A percentile compares a stretch with the other conserved stretches of the same genome.
phyloP scores from a whole-genome alignment of 2,888 invertebrate genomes.

The Eilema depressum region DNA sequence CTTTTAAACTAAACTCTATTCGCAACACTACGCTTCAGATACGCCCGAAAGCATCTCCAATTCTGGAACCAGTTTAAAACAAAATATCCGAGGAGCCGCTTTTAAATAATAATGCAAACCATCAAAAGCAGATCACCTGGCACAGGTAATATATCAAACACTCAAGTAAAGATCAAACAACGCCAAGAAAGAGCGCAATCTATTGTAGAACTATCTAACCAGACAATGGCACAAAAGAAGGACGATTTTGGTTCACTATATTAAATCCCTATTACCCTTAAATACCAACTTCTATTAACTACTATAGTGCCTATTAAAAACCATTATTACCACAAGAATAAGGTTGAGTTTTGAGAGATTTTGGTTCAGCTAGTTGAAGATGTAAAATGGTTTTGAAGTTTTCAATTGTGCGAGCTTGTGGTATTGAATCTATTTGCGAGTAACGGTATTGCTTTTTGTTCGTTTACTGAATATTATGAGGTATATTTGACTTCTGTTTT shows the following conservation, averaged over 20 bases:
- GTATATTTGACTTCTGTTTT: constrained; percentile 5
- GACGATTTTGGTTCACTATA: constrained; percentile 81
- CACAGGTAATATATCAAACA: constrained; percentile 41
- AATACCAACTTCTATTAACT: constrained; percentile 37
- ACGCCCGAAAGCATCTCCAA: background rate
- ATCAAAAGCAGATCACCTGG: constrained; percentile 35
- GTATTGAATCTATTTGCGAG: constrained; percentile 59
- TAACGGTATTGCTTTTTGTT: constrained; percentile 54
- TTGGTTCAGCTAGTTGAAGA: constrained; percentile 21
- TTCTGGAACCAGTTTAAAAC: background rate
- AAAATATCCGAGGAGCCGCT: background rate
- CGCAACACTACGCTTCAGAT: background rate
- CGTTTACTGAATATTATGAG: constrained; percentile 1
- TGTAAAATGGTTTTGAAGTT: constrained; percentile 15
- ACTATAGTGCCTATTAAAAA: background rate
- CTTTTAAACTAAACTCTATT: background rate
- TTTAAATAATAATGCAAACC: constrained; percentile 11
- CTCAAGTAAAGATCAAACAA: constrained; percentile 55
- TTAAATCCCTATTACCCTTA: constrained; percentile 78
- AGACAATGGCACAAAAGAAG: constrained; percentile 83
- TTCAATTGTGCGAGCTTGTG: constrained; percentile 43
- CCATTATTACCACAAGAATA: constrained; percentile 8
- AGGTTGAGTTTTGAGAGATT: constrained; percentile 25
- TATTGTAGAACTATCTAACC: constrained; percentile 69
- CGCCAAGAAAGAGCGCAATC: constrained; percentile 70